Evolutionary conservation across 2,888 invertebrate genomes (phyloP).

Genomic region (Noctua comes): DNA sequence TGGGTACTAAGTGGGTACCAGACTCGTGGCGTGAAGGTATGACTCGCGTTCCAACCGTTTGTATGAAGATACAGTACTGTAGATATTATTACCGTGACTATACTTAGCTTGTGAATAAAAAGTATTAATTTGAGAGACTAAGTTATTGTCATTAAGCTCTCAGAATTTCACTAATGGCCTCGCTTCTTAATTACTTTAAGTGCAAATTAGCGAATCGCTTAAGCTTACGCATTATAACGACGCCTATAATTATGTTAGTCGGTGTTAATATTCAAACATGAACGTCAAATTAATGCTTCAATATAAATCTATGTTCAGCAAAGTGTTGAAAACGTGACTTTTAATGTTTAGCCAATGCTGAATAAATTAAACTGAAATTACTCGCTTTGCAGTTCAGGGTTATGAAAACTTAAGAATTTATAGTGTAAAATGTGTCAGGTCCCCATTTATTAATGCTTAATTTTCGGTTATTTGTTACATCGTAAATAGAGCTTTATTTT

Average conservation of each 20-base stretch:
- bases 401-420: conserved; percentile 12
- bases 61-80: too few species aligned
- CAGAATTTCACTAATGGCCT: conserved; percentile 31
- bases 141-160: conserved; percentile 36
- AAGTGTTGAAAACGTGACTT: conserved; percentile 51
- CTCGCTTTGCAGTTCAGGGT: conserved; percentile 10
- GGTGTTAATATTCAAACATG: conserved; percentile 55
- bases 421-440: conserved; percentile 8
- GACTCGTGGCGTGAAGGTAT: too few species aligned
- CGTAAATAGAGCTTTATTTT: conserved; percentile 51
- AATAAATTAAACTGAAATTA: conserved; percentile 51
- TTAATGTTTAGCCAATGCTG: conserved; percentile 35
- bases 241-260: conserved; percentile 39
- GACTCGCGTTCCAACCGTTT: too few species aligned
- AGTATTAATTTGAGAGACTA: too few species aligned
- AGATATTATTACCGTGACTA: too few species aligned
- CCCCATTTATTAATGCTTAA: conserved; percentile 30
- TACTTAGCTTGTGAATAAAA: too few species aligned
- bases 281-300: conserved; percentile 50
- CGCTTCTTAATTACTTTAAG: conserved; percentile 32
- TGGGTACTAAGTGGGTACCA: too few species aligned
- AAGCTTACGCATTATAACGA: conserved; percentile 32
- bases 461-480: conserved; percentile 25
- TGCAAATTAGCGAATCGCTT: conserved; percentile 51
- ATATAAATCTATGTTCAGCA: conserved; percentile 46